Evolutionary conservation across 2,888 invertebrate species (phyloP).

Genomic region (Stenodema calcarata): DNA sequence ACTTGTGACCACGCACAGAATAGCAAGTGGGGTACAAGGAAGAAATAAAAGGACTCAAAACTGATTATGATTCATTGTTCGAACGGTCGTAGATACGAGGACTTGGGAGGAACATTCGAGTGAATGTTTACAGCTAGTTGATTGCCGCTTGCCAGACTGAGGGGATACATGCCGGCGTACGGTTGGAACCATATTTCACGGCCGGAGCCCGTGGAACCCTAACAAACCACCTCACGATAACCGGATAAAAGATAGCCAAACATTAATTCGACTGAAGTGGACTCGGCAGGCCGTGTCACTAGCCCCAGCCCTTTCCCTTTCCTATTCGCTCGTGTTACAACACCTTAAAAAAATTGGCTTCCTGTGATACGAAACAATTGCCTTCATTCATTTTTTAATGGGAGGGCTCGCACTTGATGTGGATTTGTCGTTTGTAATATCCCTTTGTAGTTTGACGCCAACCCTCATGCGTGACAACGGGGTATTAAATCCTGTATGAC

Average conservation of each 20-base stretch:
- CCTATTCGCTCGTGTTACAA: background rate
- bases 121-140: constrained; percentile 48
- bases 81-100: background rate
- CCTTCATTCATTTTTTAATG: background rate
- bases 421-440: background rate
- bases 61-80: constrained; percentile 49
- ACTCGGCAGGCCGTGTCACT: constrained; percentile 34
- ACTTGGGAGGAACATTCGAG: background rate
- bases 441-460: background rate
- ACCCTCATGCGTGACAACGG: background rate
- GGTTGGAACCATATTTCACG: constrained; percentile 41
- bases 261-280: constrained; percentile 47
- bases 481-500: background rate
- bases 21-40: background rate
- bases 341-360: background rate
- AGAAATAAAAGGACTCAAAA: constrained; percentile 20
- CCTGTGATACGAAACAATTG: background rate
- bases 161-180: background rate
- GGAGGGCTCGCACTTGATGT: background rate
- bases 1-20: background rate
- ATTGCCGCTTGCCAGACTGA: constrained; percentile 12
- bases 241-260: constrained; percentile 46
- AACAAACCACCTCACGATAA: constrained; percentile 48
- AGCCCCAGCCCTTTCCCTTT: background rate
- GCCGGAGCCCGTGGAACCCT: constrained; percentile 1